These are phyloP conservation scores for Burhinus oedicnemus DNA, from an alignment of 2,113 vertebrate genomes.

Conservation along the genomic window DNA sequence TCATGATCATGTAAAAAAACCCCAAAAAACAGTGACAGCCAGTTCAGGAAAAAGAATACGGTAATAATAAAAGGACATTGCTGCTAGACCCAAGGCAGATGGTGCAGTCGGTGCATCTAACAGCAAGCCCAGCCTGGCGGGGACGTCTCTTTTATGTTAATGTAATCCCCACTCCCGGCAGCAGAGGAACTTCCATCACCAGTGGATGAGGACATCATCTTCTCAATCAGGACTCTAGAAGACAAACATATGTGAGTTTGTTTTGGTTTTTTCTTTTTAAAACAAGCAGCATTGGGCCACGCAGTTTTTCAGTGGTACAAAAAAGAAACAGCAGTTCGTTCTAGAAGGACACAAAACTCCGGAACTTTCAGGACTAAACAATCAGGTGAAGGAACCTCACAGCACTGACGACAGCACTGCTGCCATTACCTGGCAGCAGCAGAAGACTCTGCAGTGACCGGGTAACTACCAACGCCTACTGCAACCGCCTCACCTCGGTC, in stretches of 20 bases:
- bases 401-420: neutral
- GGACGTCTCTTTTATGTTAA: constrained; percentile 69
- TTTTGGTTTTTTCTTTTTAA: neutral
- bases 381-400: neutral
- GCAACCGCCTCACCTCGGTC: neutral
- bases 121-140: constrained; percentile 77
- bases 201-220: constrained; percentile 76
- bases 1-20: neutral
- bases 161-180: constrained; percentile 75
- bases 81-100: neutral
- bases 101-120: neutral
- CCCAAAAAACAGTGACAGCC: neutral
- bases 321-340: neutral
- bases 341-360: neutral
- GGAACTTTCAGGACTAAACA: neutral
- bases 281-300: neutral
- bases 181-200: constrained; percentile 59
- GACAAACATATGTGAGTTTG: neutral
- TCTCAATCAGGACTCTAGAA: constrained; percentile 79
- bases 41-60: neutral
- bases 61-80: neutral
- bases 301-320: neutral
- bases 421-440: neutral
- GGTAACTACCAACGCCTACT: neutral
- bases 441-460: neutral